Evolutionary conservation across 2,888 invertebrate genomes (phyloP), one percentile per base, ranked within the genome.

Genomic region (Ceramica pisi): DNA sequence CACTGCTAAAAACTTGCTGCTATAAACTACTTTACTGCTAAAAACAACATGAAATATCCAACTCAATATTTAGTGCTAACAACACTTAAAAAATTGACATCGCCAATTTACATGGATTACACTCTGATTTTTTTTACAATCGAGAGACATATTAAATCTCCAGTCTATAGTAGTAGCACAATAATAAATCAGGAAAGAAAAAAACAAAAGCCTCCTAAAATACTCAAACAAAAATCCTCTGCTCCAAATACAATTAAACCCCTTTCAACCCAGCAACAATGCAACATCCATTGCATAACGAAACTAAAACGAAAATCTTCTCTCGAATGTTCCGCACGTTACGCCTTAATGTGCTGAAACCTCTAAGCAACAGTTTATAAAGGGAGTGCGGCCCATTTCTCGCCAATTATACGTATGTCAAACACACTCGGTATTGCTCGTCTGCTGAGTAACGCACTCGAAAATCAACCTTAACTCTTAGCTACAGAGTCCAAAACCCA

Each of bases 341-440:
- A 84, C 80, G 78, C 70, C 44, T 50, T 86, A 82, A 82, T 84
- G 76, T 81, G 71, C 71, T 67, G 75, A 63, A 62, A 79, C 85
- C 85, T 84, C 72, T 84, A 85, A 86, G 90, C 91, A 91, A 91
- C 93, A 93, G 93, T 93, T 91, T 90, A 89, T 89, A 90, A 86
- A 88, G 90, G 90, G 90, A 85, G 86, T 80, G 85, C 80, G 90
- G 91, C 91, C 93, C 94, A 93, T 94, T 94, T 94, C 93, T 90
- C 94, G 92, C 92, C 94, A 95, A 95, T 95, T 95, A 94, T 93
- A 92, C 92, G 90, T 88, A 90, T 92, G 93, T 94, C 94, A 94
- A 91, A 93, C 88, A 92, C 94, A 94, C 90, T 89, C 91, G 90
- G 87, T 82, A 86, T 88, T 75, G 69, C 68, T 76, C 53, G 78